Conservation (phyloP, 2,113 vertebrate species). For the Microcebus griseorufus region DNA sequence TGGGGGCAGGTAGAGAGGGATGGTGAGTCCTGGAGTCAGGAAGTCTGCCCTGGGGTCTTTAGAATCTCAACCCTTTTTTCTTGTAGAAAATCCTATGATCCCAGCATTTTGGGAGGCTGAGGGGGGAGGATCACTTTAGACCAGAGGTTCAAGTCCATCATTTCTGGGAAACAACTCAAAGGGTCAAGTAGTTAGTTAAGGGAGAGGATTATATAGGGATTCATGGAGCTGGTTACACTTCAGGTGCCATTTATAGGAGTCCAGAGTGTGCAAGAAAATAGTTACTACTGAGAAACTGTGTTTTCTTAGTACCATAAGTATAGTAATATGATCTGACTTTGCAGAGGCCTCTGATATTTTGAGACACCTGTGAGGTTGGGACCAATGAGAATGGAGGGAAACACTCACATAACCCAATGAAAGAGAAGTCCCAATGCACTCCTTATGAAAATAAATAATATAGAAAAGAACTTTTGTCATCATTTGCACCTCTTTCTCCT, state of each 20-base stretch:
- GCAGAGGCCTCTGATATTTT: not conserved
- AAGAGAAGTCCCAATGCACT: not conserved
- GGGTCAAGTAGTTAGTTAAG: too few species aligned
- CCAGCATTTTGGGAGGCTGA: too few species aligned
- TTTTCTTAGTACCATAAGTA: not conserved
- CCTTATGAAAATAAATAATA: not conserved
- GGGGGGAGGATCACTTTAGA: too few species aligned
- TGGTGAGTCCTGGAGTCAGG: too few species aligned
- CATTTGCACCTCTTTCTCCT: not conserved
- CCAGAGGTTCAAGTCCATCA: too few species aligned
- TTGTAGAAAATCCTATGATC: too few species aligned
- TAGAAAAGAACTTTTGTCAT: not conserved
- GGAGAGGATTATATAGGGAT: too few species aligned
- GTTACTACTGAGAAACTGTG: slow-evolving; percentile 21
- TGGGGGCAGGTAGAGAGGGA: too few species aligned
- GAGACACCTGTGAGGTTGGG: not conserved
- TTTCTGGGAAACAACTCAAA: too few species aligned
- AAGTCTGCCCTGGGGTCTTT: too few species aligned
- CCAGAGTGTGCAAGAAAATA: not conserved
- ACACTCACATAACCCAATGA: not conserved
- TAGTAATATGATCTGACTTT: not conserved
- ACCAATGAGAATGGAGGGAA: not conserved
- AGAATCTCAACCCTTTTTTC: too few species aligned
- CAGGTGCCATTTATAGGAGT: slow-evolving; percentile 16
- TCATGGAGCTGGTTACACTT: not conserved